Conservation (phyloP, 2,113 vertebrate species). For the Pterophyllum scalare region DNA sequence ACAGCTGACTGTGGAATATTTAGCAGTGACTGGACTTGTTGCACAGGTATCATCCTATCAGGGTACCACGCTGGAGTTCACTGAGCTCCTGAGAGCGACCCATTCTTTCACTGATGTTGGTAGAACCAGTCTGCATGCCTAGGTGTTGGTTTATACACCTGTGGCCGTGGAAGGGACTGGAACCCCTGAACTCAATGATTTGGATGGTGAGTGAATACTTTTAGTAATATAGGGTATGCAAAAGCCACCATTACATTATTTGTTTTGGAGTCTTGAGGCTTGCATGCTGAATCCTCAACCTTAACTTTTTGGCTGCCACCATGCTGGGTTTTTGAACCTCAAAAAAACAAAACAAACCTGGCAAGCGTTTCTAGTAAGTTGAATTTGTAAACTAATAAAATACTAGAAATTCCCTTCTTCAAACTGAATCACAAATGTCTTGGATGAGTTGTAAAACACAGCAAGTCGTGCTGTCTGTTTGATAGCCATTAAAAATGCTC, state of each 20-base stretch:
- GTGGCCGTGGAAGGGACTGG: no score
- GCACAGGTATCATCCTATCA: no score
- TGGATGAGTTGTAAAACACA: not conserved
- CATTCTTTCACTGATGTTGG: no score
- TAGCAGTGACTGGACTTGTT: no score
- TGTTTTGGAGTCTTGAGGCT: not conserved
- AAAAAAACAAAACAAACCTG: not conserved
- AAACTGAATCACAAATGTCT: not conserved
- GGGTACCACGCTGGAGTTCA: no score
- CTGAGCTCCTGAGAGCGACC: no score
- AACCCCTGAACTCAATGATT: no score
- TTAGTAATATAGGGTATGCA: not conserved
- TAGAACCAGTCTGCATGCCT: no score
- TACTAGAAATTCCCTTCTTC: rapidly evolving
- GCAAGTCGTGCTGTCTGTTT: rapidly evolving
- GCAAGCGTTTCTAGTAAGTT: not conserved
- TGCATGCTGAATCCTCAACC: not conserved
- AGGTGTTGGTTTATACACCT: no score
- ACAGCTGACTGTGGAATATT: no score
- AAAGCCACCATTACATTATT: not conserved
- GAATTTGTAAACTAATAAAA: not conserved
- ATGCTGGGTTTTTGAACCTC: rapidly evolving
- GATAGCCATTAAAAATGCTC: not conserved
- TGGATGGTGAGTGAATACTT: no score
- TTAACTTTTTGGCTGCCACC: no score